phyloP scores from a whole-genome alignment of 2,888 invertebrate genomes.

The Choreutis nemorana region DNA sequence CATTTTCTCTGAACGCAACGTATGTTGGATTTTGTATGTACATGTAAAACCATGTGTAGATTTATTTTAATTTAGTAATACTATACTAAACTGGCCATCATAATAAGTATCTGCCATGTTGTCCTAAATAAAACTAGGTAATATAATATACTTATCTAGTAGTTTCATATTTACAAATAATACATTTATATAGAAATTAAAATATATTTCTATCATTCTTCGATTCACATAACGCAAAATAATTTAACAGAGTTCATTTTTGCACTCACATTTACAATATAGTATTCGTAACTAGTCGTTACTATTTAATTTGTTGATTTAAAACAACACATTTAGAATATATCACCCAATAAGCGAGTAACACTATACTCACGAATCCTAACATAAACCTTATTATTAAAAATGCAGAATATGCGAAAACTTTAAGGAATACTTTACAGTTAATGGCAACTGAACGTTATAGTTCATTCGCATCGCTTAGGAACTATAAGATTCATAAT shows the following conservation, averaged over 20 bases:
- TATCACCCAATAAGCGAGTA: slow-evolving; percentile 66
- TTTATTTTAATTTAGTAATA: slow-evolving; percentile 69
- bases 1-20: slow-evolving; percentile 37
- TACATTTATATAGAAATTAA: slow-evolving; percentile 67
- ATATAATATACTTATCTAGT: slow-evolving; percentile 70
- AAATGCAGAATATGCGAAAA: slow-evolving; percentile 66
- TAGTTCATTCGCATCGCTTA: slow-evolving; percentile 65
- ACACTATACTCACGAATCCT: slow-evolving; percentile 56
- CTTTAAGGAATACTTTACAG: slow-evolving; percentile 62
- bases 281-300: slow-evolving; percentile 54
- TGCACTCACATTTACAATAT: slow-evolving; percentile 66
- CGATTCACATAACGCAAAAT: slow-evolving; percentile 68
- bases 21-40: slow-evolving; percentile 45
- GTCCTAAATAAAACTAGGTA: slow-evolving; percentile 64
- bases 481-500: slow-evolving; percentile 67
- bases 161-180: slow-evolving; percentile 70
- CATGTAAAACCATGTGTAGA: slow-evolving; percentile 67
- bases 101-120: slow-evolving; percentile 74
- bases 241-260: slow-evolving; percentile 67
- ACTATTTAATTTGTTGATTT: slow-evolving; percentile 50
- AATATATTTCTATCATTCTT: slow-evolving; percentile 67
- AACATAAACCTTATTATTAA: slow-evolving; percentile 54
- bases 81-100: slow-evolving; percentile 77
- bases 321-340: slow-evolving; percentile 60
- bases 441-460: slow-evolving; percentile 65